phyloP scores from a whole-genome alignment of 2,888 invertebrate genomes.

The Paralinhomoeus sp. region DNA sequence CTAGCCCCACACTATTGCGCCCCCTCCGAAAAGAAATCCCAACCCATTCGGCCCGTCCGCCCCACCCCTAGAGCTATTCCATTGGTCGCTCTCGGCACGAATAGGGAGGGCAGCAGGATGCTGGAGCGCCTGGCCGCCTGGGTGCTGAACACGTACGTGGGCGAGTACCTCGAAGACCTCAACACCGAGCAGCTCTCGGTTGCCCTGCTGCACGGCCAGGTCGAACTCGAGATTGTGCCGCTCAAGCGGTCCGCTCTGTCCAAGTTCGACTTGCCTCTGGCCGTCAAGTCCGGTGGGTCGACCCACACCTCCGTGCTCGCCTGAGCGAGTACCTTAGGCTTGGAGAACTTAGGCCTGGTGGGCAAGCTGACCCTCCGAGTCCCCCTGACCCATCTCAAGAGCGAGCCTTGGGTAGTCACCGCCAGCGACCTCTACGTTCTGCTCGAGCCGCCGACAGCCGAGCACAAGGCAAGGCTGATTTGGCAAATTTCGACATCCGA shows the following conservation, averaged over 20 bases:
- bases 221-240: conserved; percentile 88
- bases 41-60: too few species aligned
- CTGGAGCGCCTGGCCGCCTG: conserved; percentile 88
- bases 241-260: conserved; percentile 74
- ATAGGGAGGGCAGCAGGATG: too few species aligned
- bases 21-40: too few species aligned
- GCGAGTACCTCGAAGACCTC: conserved; percentile 89
- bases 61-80: too few species aligned
- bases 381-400: conserved; percentile 60
- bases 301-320: too few species aligned
- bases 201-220: conserved; percentile 80
- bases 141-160: conserved; percentile 92
- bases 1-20: too few species aligned
- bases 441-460: conserved; percentile 5
- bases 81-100: too few species aligned
- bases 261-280: conserved; percentile 68
- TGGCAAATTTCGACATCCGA: too few species aligned
- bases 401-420: conserved; percentile 81
- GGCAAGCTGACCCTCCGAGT: conserved; percentile 78
- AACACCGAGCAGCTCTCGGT: conserved; percentile 93
- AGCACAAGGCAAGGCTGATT: too few species aligned
- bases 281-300: conserved; percentile 32
- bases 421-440: conserved; percentile 71
- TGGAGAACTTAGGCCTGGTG: conserved; percentile 75
- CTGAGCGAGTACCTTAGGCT: too few species aligned